Base-by-base conservation (phyloP, 1,140 invertebrate species). In the Drosophila saltans region DNA sequence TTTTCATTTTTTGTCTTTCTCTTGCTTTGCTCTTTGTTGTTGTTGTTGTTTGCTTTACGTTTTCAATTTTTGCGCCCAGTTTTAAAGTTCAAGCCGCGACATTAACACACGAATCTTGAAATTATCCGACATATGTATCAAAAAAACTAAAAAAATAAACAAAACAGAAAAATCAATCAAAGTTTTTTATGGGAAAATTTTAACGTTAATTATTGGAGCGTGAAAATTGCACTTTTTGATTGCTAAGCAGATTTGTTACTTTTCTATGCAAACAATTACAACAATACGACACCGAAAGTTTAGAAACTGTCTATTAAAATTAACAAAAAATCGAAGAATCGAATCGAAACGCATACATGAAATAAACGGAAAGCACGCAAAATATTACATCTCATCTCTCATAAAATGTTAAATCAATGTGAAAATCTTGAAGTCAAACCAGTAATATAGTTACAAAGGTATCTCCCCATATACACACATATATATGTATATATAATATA, bases 41-140 rank as follows among this genome's bases (percentile, higher is more conserved):
- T 52, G 45, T 52, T 52, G 45, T 52, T 52, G 45, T 52, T 52
- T 11, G 45, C 45, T 52, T 52, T 21, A 52, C 81, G 80, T 84
- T 90, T 89, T 81, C 74, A 78, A 77, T 74, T 78, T 80, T 72
- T 74, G 70, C 72, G 78, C 52, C 66, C 75, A 89, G 84, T 89
- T 89, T 89, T 89, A 89, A 89, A 89, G 80, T 89, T 89, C 84
- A 89, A 89, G 84, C 84, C 85, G 84, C 84, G 81, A 89, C 84
- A 90, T 90, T 89, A 89, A 68, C 84, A 89, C 84, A 89, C 85
- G 71, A 88, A 89, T 80, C 78, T 74, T 77, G 73, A 70, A 80
- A 88, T 89, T 78, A 88, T 89, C 83, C 80, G 77, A 59, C 48
- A 60, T 21, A 16, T 16, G 16, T 16, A 75, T 61, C 59, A 43